A percentile compares a stretch with the other conserved stretches of the same genome.
phyloP scores from a whole-genome alignment of 2,888 invertebrate species.

The Mayetiola destructor region DNA sequence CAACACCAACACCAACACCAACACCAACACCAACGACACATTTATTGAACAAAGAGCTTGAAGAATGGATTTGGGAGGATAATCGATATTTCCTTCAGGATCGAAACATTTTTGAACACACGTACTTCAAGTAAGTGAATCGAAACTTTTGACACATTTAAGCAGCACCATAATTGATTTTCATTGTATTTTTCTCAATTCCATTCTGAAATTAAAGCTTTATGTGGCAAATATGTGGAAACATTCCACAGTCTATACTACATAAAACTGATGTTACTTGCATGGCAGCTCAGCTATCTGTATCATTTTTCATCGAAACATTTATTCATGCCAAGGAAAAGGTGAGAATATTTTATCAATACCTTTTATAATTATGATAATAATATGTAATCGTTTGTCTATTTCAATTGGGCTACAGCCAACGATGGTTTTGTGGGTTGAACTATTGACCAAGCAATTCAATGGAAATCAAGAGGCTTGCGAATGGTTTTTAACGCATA shows the following conservation, averaged over 20 bases:
- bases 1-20: neutral
- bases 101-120: conserved; percentile 90
- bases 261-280: conserved; percentile 70
- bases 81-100: conserved; percentile 91
- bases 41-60: conserved; percentile 46
- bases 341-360: conserved; percentile 42
- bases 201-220: conserved; percentile 47
- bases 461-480: conserved; percentile 80
- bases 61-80: conserved; percentile 95
- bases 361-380: neutral
- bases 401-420: conserved; percentile 41
- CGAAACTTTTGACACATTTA: neutral
- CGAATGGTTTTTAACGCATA: conserved; percentile 83
- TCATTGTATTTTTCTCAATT: neutral
- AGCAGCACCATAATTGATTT: neutral
- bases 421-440: conserved; percentile 94
- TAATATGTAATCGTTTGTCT: conserved; percentile 14
- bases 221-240: conserved; percentile 92
- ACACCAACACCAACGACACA: conserved; percentile 22
- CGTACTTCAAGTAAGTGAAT: conserved; percentile 70
- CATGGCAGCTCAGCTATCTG: conserved; percentile 73
- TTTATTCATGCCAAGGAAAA: conserved; percentile 96
- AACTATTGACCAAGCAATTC: conserved; percentile 85
- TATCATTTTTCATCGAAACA: conserved; percentile 90
- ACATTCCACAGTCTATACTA: conserved; percentile 77